phyloP scores from a whole-genome alignment of 2,888 invertebrate genomes.

The Ophion ventricosus region DNA sequence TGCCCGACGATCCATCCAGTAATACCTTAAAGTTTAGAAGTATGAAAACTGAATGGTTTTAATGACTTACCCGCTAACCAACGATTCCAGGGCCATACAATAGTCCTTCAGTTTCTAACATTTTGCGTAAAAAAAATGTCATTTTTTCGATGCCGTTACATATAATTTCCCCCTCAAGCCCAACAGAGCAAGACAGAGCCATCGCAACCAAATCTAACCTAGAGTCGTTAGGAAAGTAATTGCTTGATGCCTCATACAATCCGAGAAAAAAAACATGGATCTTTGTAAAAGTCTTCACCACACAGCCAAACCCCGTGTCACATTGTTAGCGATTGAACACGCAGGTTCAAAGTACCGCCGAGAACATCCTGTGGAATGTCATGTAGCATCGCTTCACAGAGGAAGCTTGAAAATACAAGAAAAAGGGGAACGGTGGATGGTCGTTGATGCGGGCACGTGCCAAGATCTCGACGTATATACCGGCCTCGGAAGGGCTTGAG shows the following conservation, averaged over 20 bases:
- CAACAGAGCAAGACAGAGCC: not conserved
- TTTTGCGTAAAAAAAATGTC: too few relatives aligned
- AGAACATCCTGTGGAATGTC: slow-evolving; percentile 3
- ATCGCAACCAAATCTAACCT: not conserved
- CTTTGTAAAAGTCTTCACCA: not conserved
- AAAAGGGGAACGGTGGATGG: not conserved
- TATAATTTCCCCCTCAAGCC: too few relatives aligned
- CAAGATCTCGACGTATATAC: slow-evolving; percentile 49
- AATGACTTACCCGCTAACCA: too few relatives aligned
- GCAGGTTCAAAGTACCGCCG: slow-evolving; percentile 4
- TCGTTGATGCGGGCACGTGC: slow-evolving; percentile 66
- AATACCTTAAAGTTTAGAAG: too few relatives aligned
- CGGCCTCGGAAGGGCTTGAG: slow-evolving; percentile 7
- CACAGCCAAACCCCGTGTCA: not conserved
- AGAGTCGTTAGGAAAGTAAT: not conserved
- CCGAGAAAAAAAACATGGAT: slow-evolving; percentile 11
- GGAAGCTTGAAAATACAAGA: not conserved
- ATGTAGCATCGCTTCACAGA: not conserved
- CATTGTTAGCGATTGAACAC: not conserved
- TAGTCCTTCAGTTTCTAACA: too few relatives aligned
- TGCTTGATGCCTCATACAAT: not conserved
- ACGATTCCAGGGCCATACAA: too few relatives aligned
- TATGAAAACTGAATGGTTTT: too few relatives aligned
- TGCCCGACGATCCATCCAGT: too few relatives aligned
- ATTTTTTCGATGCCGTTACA: too few relatives aligned